phyloP scores from a whole-genome alignment of 30 jellyfish, hydroid and myxozoan genomes.

The Hydra vulgaris region DNA sequence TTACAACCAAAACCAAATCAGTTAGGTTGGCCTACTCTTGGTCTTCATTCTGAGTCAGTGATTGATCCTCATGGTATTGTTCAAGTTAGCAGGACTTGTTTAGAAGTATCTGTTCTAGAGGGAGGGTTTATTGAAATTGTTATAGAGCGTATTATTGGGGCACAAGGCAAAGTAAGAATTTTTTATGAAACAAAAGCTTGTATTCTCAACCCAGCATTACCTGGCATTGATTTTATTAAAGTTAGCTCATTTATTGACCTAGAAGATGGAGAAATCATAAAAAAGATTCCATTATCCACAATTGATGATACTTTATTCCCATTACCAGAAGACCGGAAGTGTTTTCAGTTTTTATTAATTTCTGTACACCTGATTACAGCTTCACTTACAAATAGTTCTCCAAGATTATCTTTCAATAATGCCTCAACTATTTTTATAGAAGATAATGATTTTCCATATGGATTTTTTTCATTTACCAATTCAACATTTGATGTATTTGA shows the following conservation, averaged over 20 bases:
- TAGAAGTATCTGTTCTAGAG: slow-evolving; percentile 41
- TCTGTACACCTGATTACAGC: slow-evolving; percentile 32
- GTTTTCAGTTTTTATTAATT: slow-evolving; percentile 47
- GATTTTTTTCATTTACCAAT: slow-evolving; percentile 55
- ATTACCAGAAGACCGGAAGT: slow-evolving; percentile 54
- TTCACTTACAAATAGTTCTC: neutral
- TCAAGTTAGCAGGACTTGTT: slow-evolving; percentile 30
- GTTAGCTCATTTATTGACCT: slow-evolving; percentile 51
- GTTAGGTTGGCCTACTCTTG: slow-evolving; percentile 52
- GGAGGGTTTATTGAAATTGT: slow-evolving; percentile 57
- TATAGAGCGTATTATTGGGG: slow-evolving; percentile 53
- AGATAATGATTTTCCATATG: slow-evolving; percentile 91
- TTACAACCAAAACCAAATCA: slow-evolving; percentile 42
- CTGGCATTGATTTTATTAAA: slow-evolving; percentile 47
- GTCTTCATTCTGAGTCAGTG: slow-evolving; percentile 33
- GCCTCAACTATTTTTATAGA: slow-evolving; percentile 48
- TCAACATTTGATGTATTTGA: slow-evolving; percentile 39
- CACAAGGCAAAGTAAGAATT: slow-evolving; percentile 66
- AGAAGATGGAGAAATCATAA: slow-evolving; percentile 58
- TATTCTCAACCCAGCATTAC: slow-evolving; percentile 57
- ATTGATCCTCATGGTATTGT: slow-evolving; percentile 88
- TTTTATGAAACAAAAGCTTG: slow-evolving; percentile 36
- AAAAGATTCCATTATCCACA: slow-evolving; percentile 28
- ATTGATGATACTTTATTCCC: slow-evolving; percentile 45
- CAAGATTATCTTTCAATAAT: slow-evolving; percentile 32